Evolutionary conservation across 2,888 invertebrate genomes (phyloP), one percentile per base, ranked within the genome.

Genomic region (Cataglyphis altisquamis): DNA sequence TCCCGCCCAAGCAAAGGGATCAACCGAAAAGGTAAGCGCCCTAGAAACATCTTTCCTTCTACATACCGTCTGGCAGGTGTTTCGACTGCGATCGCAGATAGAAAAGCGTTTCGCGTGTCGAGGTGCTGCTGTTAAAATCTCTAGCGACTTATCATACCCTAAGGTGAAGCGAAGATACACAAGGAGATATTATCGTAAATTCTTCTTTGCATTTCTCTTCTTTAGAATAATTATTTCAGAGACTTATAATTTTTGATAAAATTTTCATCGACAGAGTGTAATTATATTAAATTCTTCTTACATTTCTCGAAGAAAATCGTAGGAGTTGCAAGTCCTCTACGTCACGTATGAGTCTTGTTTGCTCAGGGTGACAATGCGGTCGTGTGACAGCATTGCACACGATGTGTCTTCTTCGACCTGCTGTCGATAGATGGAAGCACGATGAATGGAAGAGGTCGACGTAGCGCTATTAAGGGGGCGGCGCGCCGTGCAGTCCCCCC

Each of bases 391-490:
- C 87, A 84, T 83, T 87, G 86, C 57, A 32, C 48, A 36, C 77
- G 73, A 74, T 12, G 21, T 21, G 80, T 62, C 82, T 86, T 84
- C 88, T 92, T 90, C 82, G 52, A 82, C 68, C 45, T 78, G 74
- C 78, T 57, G 72, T 88, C 90, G 89, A 88, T 88, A 94, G 94
- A 94, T 94, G 94, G 94, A 93, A 89, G 90, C 92, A 94, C 90
- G 66, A 86, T 91, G 92, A 91, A 92, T 95, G 90, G 90, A 95
- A 93, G 95, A 95, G 93, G 91, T 90, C 91, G 89, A 90, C 92
- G 92, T 91, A 93, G 93, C 93, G 95, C 96, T 93, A 95, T 95
- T 95, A 95, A 95, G 93, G 93, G 95, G 94, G 95, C 94, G 95
- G 94, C 90, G 92, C 92, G 91, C 88, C 84, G 66, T 72, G 94